Base-by-base conservation (phyloP, 2,888 invertebrate genomes). In the Parnassius glacialis region DNA sequence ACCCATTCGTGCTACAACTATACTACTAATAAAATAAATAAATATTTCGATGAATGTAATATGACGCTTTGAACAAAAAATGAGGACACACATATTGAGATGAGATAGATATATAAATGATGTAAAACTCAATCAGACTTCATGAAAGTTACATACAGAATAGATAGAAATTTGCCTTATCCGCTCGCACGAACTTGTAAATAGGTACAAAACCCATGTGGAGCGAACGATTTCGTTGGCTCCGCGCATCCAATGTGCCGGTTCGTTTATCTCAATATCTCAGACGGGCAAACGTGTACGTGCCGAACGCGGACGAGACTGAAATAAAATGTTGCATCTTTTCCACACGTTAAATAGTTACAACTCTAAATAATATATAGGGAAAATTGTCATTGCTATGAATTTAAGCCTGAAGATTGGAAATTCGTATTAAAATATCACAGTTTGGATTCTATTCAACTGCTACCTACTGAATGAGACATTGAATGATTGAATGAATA, bases 251-350 rank as follows among this genome's bases (percentile, higher is more conserved):
- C 63, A 63, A 83, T 83, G 78, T 79, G 73, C 71, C 79, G 83
- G 83, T 87, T 87, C 87, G 84, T 87, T 87, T 87, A 80, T 85
- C 84, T 84, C 85, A 85, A 87, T 87, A 83, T 79, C 78, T 74
- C 73, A 75, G 74, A 75, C 73, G 68, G 76, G 75, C 77, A 72
- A 72, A 73, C 70, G 69, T 70, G 75, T 72, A 81, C 83, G 80
- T 83, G 81, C 75, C 67, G 64, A 63, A 71, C 65, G 56, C 59
- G 63, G 69, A 74, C 75, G 78, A 74, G 75, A 76, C 77, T 74
- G 65, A 77, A 82, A 81, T 80, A 80, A 77, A 80, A 74, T 67
- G 66, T 56, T 65, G 53, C 59, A 62, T 55, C 54, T 54, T 52
- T 48, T 55, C 47, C n/a, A 42, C 47, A 56, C 56, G 52, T 59